Evolutionary conservation across 2,888 invertebrate species (phyloP).

Genomic region (Metacarcinus magister): DNA sequence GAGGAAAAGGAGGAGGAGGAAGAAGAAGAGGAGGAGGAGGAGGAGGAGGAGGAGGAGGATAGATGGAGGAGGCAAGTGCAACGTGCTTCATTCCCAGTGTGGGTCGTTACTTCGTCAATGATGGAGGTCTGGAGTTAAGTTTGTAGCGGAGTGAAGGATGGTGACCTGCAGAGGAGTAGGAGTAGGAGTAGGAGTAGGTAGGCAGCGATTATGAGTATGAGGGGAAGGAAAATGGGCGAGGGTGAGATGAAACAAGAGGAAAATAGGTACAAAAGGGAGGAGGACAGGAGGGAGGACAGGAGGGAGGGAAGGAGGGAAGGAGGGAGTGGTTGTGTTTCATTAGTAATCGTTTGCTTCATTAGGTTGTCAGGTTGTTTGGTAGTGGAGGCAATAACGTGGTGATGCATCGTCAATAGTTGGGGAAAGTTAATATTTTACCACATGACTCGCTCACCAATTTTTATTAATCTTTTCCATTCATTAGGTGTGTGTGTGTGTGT

Average conservation of each 20-base stretch:
- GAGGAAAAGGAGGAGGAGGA: neutral
- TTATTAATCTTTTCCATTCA: neutral
- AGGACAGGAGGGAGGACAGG: neutral
- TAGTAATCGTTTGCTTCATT: constrained; percentile 17
- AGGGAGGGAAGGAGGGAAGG: neutral
- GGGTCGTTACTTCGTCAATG: neutral
- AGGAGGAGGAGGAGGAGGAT: neutral
- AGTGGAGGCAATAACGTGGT: neutral
- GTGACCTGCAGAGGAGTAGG: neutral
- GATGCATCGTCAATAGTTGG: neutral
- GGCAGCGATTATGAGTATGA: too few relatives aligned
- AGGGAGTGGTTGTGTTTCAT: neutral
- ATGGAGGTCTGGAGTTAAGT: neutral
- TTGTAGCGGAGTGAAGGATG: neutral
- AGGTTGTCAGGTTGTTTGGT: neutral
- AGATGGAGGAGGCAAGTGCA: neutral
- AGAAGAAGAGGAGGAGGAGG: too few relatives aligned
- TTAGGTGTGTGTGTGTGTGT: too few relatives aligned
- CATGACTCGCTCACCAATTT: neutral
- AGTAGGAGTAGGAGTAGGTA: neutral
- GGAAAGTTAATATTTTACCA: neutral
- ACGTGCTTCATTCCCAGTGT: neutral
- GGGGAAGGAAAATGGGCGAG: too few relatives aligned
- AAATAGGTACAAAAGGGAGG: too few relatives aligned
- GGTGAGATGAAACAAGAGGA: too few relatives aligned